phyloP scores from a whole-genome alignment of 2,797 vertebrate genomes.

The Poecilia picta region DNA sequence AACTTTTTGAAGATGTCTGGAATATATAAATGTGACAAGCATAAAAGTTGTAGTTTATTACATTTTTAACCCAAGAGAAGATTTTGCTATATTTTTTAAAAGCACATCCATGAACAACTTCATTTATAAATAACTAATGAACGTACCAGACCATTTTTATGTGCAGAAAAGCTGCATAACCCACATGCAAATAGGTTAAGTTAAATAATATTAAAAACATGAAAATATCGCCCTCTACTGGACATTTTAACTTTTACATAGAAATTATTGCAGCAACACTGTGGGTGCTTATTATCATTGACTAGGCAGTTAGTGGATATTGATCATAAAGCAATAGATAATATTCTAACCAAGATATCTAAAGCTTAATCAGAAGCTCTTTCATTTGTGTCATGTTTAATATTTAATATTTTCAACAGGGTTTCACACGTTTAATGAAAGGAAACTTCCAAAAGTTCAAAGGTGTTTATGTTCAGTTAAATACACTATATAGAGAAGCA shows the following conservation, averaged over 20 bases:
- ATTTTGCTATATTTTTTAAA: background rate
- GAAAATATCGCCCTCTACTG: conserved; percentile 60
- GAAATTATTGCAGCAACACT: background rate
- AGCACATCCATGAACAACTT: background rate
- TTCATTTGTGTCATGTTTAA: background rate
- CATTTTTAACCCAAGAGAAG: background rate
- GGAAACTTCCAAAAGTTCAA: background rate
- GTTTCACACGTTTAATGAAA: background rate
- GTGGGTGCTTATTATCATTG: background rate
- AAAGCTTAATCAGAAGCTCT: background rate
- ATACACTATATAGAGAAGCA: background rate
- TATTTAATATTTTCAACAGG: background rate
- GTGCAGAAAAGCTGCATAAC: background rate
- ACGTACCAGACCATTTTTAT: background rate
- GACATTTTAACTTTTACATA: conserved; percentile 4
- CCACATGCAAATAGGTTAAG: background rate
- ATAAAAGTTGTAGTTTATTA: background rate
- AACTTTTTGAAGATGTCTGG: background rate
- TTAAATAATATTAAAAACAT: conserved; percentile 1
- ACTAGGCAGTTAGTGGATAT: background rate
- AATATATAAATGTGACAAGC: background rate
- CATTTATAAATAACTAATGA: background rate
- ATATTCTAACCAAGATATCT: background rate
- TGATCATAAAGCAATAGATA: background rate
- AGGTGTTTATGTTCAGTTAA: background rate